These are phyloP conservation scores for Microcebus griseorufus DNA, from an alignment of 2,113 vertebrate genomes.

Conservation along the genomic window DNA sequence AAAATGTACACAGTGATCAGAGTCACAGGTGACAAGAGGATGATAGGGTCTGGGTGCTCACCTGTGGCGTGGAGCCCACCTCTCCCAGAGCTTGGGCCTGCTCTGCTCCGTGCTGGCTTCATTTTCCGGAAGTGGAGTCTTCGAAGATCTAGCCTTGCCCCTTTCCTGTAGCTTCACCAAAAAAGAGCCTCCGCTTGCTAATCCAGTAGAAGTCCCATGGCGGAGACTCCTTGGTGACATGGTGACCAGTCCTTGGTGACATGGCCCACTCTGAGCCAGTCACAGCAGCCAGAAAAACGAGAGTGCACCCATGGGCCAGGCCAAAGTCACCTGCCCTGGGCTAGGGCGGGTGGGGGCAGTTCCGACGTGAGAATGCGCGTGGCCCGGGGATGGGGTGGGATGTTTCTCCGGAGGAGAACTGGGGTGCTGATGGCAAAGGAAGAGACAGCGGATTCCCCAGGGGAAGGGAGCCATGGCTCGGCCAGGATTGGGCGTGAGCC, in stretches of 20 bases:
- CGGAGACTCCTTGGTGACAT: not conserved
- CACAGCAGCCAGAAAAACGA: not conserved
- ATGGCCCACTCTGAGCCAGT: not conserved
- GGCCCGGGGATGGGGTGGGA: not conserved
- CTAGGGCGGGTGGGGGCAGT: not conserved
- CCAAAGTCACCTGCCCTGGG: not conserved
- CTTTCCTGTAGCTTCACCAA: not conserved
- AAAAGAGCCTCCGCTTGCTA: not conserved
- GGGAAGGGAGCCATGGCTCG: not conserved
- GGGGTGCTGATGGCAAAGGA: not conserved
- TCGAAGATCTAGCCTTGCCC: not conserved
- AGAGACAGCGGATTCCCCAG: not conserved
- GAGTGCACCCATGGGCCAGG: not conserved
- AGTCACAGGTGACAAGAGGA: not conserved
- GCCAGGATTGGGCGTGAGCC: not conserved
- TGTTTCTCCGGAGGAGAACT: not conserved
- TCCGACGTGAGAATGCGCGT: not conserved
- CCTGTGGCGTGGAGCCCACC: rapidly evolving
- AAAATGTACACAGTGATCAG: not conserved
- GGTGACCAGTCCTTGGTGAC: not conserved
- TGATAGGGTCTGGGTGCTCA: not conserved
- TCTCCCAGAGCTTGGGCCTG: not conserved
- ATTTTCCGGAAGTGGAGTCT: not conserved
- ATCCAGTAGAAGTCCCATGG: not conserved
- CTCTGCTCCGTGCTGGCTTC: not conserved